Base-by-base conservation (phyloP, 2,888 invertebrate species). In the Lycophotia porphyrea region DNA sequence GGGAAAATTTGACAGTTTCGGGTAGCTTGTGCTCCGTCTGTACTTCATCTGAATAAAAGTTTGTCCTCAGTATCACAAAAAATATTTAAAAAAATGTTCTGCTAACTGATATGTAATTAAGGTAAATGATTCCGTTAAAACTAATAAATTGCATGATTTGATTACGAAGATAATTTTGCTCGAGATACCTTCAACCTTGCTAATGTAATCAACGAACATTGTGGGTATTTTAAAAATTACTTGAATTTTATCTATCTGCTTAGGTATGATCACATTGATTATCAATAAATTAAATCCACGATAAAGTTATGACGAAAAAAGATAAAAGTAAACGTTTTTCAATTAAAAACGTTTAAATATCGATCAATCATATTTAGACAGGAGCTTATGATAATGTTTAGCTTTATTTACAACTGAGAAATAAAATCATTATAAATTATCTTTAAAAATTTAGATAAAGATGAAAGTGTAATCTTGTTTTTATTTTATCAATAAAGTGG, bases 301-400 rank as follows among this genome's bases (percentile, higher is more conserved):
- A 82, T 71, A 82, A 61, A 72, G 52, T n/a, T 11, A 21, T 65
- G 83, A 72, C 80, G 58, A 71, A 61, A 78, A 34, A 52, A 39
- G 72, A 85, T 34, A 47, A 87, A 11, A 91, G 90, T 82, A 34
- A 65, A 71, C n/a, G n/a, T n/a, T n/a, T n/a, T n/a, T n/a, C n/a
- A n/a, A 65, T 44, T 74, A 66, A 83, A 84, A 83, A 71, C 93
- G 92, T 93, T 94, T 94, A 93, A 93, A 92, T 89, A 91, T 84
- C 90, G 88, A 93, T 94, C 90, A 80, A 92, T 94, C 92, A 91
- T 88, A 67, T 77, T 87, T 86, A 80, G 89, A 89, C 88, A 80
- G 36, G 49, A 68, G 79, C 71, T 82, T 78, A 74, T 36, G 74
- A 86, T 82, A 74, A 78, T 71, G n/a, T 31, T 31, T 39, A 31